These are phyloP conservation scores for Euura saliciscinereae DNA, from an alignment of 1,140 invertebrate genomes.

Conservation along the genomic window DNA sequence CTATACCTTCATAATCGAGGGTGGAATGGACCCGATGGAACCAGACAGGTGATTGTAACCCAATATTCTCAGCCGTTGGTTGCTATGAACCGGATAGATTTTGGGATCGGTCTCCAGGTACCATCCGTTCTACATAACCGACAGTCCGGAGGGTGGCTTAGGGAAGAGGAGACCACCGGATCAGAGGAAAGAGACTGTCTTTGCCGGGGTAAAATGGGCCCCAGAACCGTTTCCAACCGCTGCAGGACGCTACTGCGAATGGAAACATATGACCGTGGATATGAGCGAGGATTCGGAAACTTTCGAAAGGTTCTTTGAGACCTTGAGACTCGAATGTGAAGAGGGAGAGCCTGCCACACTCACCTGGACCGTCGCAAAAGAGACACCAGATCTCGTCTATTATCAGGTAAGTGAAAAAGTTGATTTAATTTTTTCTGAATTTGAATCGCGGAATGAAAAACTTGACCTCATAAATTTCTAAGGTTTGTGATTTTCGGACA, in stretches of 20 bases:
- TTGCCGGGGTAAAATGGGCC: slow-evolving; percentile 81
- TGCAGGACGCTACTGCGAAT: slow-evolving; percentile 78
- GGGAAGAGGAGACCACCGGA: slow-evolving; percentile 75
- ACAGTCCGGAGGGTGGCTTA: slow-evolving; percentile 82
- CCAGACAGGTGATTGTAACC: slow-evolving; percentile 63
- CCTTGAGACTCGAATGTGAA: slow-evolving; percentile 76
- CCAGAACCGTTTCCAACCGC: slow-evolving; percentile 76
- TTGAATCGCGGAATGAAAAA: too few relatives aligned
- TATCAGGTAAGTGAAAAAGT: slow-evolving; percentile 75
- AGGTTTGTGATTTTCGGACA: too few relatives aligned
- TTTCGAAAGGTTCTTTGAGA: slow-evolving; percentile 78
- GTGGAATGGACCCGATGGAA: slow-evolving; percentile 73
- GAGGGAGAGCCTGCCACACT: slow-evolving; percentile 74
- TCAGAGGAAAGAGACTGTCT: slow-evolving; percentile 73
- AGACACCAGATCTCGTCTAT: slow-evolving; percentile 82
- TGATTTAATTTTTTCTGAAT: too few relatives aligned
- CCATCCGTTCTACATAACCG: slow-evolving; percentile 94
- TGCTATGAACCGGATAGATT: too few relatives aligned
- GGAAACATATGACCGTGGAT: slow-evolving; percentile 75
- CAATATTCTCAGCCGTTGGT: neutral
- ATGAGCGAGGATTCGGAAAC: slow-evolving; percentile 68
- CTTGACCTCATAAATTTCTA: too few relatives aligned
- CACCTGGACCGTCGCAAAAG: slow-evolving; percentile 80
- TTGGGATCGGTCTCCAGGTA: slow-evolving; percentile 62
- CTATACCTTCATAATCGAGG: slow-evolving; percentile 87